Evolutionary conservation across 2,797 vertebrate species (phyloP), one percentile per base, ranked within the genome.

Genomic region (Channallabes apus): DNA sequence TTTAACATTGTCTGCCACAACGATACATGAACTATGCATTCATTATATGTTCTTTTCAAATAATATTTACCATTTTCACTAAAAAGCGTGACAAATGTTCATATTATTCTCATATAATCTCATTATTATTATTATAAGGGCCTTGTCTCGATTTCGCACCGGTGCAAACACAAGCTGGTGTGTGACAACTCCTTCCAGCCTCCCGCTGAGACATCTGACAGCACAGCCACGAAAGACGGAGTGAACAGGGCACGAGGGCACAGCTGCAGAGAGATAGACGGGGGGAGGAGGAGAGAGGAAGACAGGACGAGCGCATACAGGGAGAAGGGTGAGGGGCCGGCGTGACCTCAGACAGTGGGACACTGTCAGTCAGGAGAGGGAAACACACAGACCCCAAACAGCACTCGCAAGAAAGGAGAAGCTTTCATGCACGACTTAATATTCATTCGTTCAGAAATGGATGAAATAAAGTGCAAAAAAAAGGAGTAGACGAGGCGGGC

Each of bases 321-420:
- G 88, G 86, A 87, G 84, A 67, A 86, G 91, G 92, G 86, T 90
- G 87, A 89, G 86, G 83, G 89, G 75, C 76, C 87, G 61, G 87
- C 56, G 82, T 90, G 87, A 91, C 88, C 89, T 85, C 62, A 78
- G 89, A 90, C 85, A n/a, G 88, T 32, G 87, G 91, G 89, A 89
- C 88, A 89, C 89, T 92, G 90, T 92, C 91, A 91, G 88, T 93
- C 86, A 93, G 86, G 90, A 86, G 82, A 61, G 35, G 73, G 71
- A 68, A 86, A 86, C 88, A 88, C 69, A 82, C 86, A 82, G 84
- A 86, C 78, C 82, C 56, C 58, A 84, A 79, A 85, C 22, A 76
- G 15, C 72, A 56, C 83, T 80, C 77, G 35, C 8, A 7, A 24
- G 84, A 87, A 82, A 90, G 68, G 17, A 81, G 72, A 82, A 69